Evolutionary conservation across 2,113 vertebrate genomes (phyloP).

Genomic region (Coptodon bakossiorum): DNA sequence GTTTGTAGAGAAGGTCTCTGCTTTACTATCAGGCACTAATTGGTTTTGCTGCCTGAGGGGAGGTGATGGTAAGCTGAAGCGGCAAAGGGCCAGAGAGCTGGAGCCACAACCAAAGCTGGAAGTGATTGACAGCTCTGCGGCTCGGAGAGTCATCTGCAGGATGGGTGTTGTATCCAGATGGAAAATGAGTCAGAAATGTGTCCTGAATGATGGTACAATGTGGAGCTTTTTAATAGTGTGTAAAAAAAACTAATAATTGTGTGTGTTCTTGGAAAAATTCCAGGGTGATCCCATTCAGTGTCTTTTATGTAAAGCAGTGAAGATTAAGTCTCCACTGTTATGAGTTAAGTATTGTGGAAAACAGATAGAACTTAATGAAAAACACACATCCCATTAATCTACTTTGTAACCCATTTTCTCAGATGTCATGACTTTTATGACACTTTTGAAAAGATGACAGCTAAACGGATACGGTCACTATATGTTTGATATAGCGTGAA

Average conservation of each 20-base stretch:
- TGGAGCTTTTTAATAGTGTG: neutral
- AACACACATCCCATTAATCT: neutral
- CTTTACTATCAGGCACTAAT: constrained; percentile 2
- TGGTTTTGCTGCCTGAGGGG: constrained; percentile 4
- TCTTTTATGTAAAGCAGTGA: neutral
- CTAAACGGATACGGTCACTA: neutral
- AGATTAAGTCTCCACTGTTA: fast-evolving
- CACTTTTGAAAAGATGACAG: neutral
- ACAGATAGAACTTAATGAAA: neutral
- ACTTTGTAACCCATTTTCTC: neutral
- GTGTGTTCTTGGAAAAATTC: neutral
- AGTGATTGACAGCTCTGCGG: neutral
- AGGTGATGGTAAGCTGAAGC: neutral
- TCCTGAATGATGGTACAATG: neutral
- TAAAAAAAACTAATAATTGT: neutral
- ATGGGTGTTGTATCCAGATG: neutral
- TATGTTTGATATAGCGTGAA: neutral
- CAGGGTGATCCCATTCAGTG: neutral
- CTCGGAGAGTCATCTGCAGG: neutral
- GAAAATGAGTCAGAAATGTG: neutral
- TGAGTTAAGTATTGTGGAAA: neutral
- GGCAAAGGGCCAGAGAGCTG: neutral
- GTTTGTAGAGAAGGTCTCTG: neutral
- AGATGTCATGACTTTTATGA: neutral
- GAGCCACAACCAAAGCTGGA: neutral